Percentiles rank a stretch among this genome's conserved stretches.
These are phyloP conservation scores for Cettia cetti DNA, from an alignment of 2,113 vertebrate species.

Conservation along the genomic window DNA sequence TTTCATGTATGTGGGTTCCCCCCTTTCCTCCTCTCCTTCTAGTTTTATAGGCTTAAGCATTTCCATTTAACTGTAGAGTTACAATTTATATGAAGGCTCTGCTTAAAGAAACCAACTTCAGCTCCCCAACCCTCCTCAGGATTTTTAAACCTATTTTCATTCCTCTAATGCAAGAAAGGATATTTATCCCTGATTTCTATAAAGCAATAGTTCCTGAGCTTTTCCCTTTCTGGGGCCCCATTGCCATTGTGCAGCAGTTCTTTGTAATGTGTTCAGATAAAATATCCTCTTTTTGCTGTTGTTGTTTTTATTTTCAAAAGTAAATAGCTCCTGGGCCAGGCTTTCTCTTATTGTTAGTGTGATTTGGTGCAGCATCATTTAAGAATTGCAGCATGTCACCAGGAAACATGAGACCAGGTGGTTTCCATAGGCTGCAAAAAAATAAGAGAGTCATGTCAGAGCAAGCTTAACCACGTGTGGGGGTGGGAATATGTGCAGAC, in stretches of 20 bases:
- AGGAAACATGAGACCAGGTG: not conserved
- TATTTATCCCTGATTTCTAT: constrained; percentile 29
- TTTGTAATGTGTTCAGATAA: constrained; percentile 22
- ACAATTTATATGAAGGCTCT: constrained; percentile 4
- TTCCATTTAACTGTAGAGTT: constrained; percentile 29
- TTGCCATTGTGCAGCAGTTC: not conserved
- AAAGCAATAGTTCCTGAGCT: constrained; percentile 13
- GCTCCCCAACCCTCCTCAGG: not conserved
- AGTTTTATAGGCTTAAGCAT: constrained; percentile 31
- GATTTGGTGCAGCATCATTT: not conserved
- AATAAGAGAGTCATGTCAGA: not conserved
- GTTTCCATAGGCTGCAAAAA: not conserved
- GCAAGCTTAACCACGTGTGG: not conserved
- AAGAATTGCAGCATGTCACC: not conserved
- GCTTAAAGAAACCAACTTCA: not conserved
- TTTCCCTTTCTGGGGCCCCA: constrained; percentile 28
- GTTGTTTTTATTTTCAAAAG: constrained; percentile 11
- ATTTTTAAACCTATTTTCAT: not conserved
- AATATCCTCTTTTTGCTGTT: not conserved
- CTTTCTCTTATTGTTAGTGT: not conserved
- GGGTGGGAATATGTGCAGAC: not conserved
- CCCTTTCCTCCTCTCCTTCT: constrained; percentile 3
- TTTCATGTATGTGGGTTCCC: constrained; percentile 26
- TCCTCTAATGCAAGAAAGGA: not conserved
- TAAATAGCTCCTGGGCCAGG: not conserved